Evolutionary conservation across 2,113 vertebrate species (phyloP).

Genomic region (Tursiops truncatus): DNA sequence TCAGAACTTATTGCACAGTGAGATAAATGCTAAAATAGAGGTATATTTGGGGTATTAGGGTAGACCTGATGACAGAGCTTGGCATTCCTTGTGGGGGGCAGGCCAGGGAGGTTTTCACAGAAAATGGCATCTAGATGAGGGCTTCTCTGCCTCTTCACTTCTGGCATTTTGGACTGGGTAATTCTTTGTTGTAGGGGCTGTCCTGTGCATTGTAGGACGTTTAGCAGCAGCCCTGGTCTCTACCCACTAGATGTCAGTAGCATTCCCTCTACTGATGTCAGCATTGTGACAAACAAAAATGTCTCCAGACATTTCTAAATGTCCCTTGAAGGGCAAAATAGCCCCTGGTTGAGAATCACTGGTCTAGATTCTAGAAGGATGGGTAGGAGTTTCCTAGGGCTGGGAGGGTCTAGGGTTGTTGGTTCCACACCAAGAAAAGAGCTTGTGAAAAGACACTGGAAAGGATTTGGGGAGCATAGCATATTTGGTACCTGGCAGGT

Average conservation of each 20-base stretch:
- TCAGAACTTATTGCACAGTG: background rate
- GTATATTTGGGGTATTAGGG: background rate
- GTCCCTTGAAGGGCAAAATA: background rate
- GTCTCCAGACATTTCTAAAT: background rate
- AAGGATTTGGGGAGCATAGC: background rate
- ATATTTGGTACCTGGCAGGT: background rate
- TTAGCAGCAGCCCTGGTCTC: background rate
- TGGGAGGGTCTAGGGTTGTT: background rate
- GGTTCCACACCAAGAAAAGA: constrained; percentile 10
- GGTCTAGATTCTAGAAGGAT: constrained; percentile 5
- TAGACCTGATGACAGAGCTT: background rate
- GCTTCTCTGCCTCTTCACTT: background rate
- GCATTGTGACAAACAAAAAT: background rate
- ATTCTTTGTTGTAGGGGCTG: background rate
- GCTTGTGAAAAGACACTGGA: background rate
- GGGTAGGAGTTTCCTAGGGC: background rate
- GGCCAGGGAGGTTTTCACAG: background rate
- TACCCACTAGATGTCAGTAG: background rate
- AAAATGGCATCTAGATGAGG: background rate
- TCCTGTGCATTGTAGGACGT: background rate
- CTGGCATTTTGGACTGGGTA: background rate
- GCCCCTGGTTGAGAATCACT: background rate
- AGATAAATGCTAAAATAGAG: background rate
- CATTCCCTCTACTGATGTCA: background rate
- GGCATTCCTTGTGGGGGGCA: background rate